phyloP scores from a whole-genome alignment of 2,113 vertebrate genomes.

The Caranx ignobilis region DNA sequence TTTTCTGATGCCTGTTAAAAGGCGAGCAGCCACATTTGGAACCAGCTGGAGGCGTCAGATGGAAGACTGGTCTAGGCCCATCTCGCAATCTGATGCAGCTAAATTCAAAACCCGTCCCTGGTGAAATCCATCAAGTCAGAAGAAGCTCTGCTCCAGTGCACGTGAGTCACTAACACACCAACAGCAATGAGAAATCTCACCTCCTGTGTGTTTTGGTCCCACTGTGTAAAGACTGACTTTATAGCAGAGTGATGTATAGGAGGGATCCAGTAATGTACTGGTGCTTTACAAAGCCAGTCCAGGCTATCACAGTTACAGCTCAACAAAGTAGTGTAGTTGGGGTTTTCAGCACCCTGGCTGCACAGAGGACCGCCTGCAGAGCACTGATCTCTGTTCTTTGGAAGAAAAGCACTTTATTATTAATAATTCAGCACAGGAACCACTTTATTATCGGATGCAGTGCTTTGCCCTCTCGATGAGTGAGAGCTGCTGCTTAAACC shows the following conservation, averaged over 20 bases:
- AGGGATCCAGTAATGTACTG: background rate
- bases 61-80: too few relatives aligned
- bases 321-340: conserved; percentile 48
- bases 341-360: conserved; percentile 35
- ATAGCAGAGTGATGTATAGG: background rate
- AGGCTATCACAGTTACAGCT: conserved; percentile 42
- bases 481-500: conserved; percentile 22
- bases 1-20: too few relatives aligned
- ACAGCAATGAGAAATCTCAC: background rate
- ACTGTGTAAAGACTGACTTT: background rate
- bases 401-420: conserved; percentile 65
- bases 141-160: background rate
- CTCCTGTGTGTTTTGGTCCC: background rate
- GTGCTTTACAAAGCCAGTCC: conserved; percentile 9
- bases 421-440: conserved; percentile 73
- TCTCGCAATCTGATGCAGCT: background rate
- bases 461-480: conserved; percentile 43
- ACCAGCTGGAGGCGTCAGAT: too few relatives aligned
- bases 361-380: conserved; percentile 46
- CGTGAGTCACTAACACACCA: background rate
- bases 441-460: conserved; percentile 61
- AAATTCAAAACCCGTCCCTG: background rate
- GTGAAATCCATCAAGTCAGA: background rate
- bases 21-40: too few relatives aligned
- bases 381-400: conserved; percentile 58